These are phyloP conservation scores for Cariama cristata DNA, from an alignment of 2,113 vertebrate genomes.

Conservation along the genomic window DNA sequence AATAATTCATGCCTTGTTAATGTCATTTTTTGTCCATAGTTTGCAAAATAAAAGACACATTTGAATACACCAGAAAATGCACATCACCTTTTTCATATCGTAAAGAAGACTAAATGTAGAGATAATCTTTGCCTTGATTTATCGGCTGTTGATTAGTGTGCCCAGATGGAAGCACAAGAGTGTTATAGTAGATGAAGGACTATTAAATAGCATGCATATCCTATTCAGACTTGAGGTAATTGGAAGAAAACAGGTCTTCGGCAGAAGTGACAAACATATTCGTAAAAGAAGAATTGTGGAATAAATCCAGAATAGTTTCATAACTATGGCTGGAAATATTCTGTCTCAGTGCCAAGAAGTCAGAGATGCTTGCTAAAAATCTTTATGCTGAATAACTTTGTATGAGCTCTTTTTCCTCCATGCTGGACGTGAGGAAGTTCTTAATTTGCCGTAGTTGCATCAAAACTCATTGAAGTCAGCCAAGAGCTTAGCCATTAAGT, in stretches of 20 bases:
- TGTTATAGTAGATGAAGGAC: not conserved
- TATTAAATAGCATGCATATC: not conserved
- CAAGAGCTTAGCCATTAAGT: not conserved
- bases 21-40: not conserved
- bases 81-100: not conserved
- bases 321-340: not conserved
- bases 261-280: conserved; percentile 15
- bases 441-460: not conserved
- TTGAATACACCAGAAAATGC: not conserved
- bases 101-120: not conserved
- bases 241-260: not conserved
- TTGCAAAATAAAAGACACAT: not conserved
- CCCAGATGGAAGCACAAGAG: not conserved
- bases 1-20: not conserved
- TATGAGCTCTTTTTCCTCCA: not conserved
- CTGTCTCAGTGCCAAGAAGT: not conserved
- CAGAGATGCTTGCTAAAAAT: conserved; percentile 34
- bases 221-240: not conserved
- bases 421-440: not conserved
- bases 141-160: not conserved
- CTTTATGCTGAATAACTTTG: conserved; percentile 6
- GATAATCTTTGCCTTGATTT: not conserved
- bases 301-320: conserved; percentile 10
- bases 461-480: not conserved
- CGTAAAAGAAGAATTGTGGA: not conserved